Evolutionary conservation across 2,888 invertebrate genomes (phyloP), one percentile per base, ranked within the genome.

Genomic region (Myathropa florea): DNA sequence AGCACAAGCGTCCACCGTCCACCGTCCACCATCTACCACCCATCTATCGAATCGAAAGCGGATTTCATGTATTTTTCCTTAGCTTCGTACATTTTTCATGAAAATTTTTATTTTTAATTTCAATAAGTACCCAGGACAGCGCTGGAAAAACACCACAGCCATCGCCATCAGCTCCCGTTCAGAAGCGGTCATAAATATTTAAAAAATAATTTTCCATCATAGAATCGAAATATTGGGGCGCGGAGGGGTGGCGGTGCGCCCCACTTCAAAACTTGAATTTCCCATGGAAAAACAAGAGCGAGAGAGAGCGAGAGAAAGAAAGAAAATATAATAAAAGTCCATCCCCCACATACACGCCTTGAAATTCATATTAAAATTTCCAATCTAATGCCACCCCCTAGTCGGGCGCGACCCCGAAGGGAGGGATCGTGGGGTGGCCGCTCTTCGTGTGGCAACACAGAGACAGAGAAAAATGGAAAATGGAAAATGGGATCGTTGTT

Each of bases 331-430:
- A 86, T 78, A 71, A 68, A 78, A 86, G 18, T 64, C 14, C 65
- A 64, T 65, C 64, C 68, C 75, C 73, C 60, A 26, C 53, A 3
- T n/a, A 23, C 9, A 59, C 59, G 70, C 73, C 46, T 46, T 46
- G 73, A 78, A 83, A 86, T 79, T 79, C 86, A 75, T 86, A 86
- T 86, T 86, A 86, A 86, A 86, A 86, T 86, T 86, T 86, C 83
- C 86, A 86, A 86, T 86, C 83, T 78, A 86, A 86, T 86, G 78
- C 83, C 83, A 78, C 83, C 83, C 82, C 30, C 73, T 63, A 24
- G 18, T 18, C n/a, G 39, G 7, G 23, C 14, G n/a, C 14, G 23
- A 64, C 63, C 26, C 64, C 55, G 63, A 68, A 23, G 28, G 53
- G 24, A n/a, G n/a, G 60, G 14, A 21, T n/a, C 6, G 12, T 36